phyloP scores from a whole-genome alignment of 2,797 vertebrate species.

The Buceros bicornis region DNA sequence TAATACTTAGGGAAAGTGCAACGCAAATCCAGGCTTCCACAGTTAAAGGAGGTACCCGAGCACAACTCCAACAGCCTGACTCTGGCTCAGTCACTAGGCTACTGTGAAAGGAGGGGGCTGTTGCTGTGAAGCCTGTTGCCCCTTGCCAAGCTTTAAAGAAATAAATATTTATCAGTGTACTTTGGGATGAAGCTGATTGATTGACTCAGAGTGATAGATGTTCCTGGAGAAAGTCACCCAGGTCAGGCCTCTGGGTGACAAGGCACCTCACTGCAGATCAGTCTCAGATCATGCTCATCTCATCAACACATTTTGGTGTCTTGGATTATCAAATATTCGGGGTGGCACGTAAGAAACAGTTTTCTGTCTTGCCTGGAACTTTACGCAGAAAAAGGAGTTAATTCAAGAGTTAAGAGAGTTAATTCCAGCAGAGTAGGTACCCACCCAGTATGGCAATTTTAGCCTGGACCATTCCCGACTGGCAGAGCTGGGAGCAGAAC shows the following conservation, averaged over 20 bases:
- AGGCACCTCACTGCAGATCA: neutral
- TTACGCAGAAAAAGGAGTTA: neutral
- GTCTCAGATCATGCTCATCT: neutral
- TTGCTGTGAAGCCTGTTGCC: neutral
- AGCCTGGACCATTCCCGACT: neutral
- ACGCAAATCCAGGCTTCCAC: neutral
- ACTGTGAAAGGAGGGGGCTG: neutral
- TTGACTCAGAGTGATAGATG: fast-evolving
- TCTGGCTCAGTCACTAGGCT: neutral
- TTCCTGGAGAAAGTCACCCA: neutral
- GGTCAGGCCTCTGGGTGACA: neutral
- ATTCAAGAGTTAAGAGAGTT: neutral
- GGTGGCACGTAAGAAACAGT: neutral
- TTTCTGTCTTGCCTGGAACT: neutral
- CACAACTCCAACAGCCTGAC: neutral
- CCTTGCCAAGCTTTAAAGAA: neutral
- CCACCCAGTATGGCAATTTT: neutral
- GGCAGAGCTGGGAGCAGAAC: neutral
- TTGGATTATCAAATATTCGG: neutral
- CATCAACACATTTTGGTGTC: neutral
- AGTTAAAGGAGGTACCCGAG: neutral
- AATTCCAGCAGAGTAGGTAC: neutral
- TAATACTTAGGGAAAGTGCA: neutral
- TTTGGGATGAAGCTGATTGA: neutral
- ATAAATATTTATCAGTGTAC: neutral